Conservation (phyloP, 2,888 invertebrate genomes). For the Nephrotoma appendiculata region DNA sequence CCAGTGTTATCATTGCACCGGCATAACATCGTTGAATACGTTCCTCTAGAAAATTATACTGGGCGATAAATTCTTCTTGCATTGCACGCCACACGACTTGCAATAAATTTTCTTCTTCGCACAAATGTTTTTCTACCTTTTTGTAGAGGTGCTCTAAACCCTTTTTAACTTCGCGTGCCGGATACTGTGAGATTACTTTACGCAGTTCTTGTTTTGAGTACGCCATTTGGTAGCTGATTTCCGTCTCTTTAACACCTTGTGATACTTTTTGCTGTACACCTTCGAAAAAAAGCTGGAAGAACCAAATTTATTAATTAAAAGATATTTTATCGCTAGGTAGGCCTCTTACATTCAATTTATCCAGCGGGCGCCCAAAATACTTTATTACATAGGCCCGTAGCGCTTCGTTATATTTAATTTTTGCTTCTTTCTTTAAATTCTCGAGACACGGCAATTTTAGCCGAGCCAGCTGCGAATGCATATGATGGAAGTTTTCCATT, state of each 20-base stretch:
- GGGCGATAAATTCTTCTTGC: conserved; percentile 97
- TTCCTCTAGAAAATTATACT: conserved; percentile 85
- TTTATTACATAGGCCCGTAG: conserved; percentile 82
- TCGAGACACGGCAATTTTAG: conserved; percentile 85
- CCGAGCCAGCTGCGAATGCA: conserved; percentile 73
- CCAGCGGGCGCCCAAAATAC: conserved; percentile 86
- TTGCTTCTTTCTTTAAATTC: conserved; percentile 74
- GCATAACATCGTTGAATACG: conserved; percentile 93
- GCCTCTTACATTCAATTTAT: conserved; percentile 67
- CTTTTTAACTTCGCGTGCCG: conserved; percentile 81
- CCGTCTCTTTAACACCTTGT: conserved; percentile 88
- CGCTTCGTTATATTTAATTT: conserved; percentile 78
- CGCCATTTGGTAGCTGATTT: conserved; percentile 94
- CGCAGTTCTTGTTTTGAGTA: conserved; percentile 94
- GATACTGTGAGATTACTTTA: conserved; percentile 89
- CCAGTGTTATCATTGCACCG: conserved; percentile 82
- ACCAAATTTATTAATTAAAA: conserved; percentile 6
- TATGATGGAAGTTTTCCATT: conserved; percentile 94
- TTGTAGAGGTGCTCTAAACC: conserved; percentile 85
- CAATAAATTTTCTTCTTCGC: conserved; percentile 83
- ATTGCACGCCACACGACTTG: conserved; percentile 98
- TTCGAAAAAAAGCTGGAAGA: conserved; percentile 78
- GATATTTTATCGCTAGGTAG: not conserved
- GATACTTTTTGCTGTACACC: conserved; percentile 88
- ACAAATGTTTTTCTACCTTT: conserved; percentile 94